Base-by-base conservation (phyloP, 2,888 invertebrate species). In the Lochmaea capreae region DNA sequence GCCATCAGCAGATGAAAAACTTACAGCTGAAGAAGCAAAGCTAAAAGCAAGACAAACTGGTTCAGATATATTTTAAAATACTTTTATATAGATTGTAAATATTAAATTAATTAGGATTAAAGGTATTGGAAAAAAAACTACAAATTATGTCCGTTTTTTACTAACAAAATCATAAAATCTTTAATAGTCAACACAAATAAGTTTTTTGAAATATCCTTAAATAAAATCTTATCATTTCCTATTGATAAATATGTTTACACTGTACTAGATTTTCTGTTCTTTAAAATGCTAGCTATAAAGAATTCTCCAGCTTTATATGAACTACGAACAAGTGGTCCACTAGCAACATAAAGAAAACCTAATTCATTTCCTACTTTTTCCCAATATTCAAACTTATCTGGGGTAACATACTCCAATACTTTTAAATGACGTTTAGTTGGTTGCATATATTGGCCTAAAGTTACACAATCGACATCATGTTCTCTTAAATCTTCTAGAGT, bases 361-460 rank as follows among this genome's bases (percentile, higher is more conserved):
- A 99, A 87, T 80, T 93, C 89, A 70, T 91, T 89, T 0, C 98
- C 99, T 8, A 92, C 88, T 26, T 89, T 87, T 86, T 97, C 94
- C 97, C 97, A 98, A 70, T 92, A 88, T 82, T 93, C 90, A 86
- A 95, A 99, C 87, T 97, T 97, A 76, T 94, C 95, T 0, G 99
- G 99, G 0, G 97, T 98, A 0, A 99, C 96, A 88, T 99, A 99
- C 86, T 99, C 99, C 0, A 83, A 80, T 8, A 98, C 95, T 89
- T 95, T 96, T 39, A 99, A 89, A 87, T 99, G 99, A 10, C 94
- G 90, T 84, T 97, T 98, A 0, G 99, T 99, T 0, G 99, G 99
- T 86, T 99, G 99, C 98, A 99, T 99, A 88, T 99, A 99, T 85
- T 99, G 99, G 0, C 99, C 99, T 6, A 99, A 89, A 0, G 99